These are phyloP conservation scores for Ectobius pallidus DNA, from an alignment of 2,888 invertebrate species.

Conservation along the genomic window DNA sequence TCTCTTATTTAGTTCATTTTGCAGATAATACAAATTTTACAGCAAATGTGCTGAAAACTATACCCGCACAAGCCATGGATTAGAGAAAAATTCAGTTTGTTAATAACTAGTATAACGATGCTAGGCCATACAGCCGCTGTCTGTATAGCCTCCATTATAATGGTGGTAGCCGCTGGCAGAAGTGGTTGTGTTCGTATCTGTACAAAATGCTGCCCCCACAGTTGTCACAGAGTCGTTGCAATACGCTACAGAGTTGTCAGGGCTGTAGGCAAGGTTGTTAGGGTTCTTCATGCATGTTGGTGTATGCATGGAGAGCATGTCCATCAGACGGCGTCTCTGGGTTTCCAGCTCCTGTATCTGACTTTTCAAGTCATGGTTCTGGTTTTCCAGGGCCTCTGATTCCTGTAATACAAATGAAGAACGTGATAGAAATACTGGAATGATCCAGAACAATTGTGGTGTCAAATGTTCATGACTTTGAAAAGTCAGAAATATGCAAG, in stretches of 20 bases:
- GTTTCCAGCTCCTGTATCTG: constrained; percentile 83
- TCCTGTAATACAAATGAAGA: constrained; percentile 63
- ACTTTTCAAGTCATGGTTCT: constrained; percentile 82
- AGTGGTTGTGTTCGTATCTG: background rate
- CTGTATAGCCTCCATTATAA: constrained; percentile 46
- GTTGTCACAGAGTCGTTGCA: background rate
- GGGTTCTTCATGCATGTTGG: constrained; percentile 69
- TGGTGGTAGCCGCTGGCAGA: constrained; percentile 24
- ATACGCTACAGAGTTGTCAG: constrained; percentile 1
- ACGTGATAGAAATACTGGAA: too few relatives aligned
- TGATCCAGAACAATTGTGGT: too few relatives aligned
- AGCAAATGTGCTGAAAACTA: background rate
- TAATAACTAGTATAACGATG: too few relatives aligned
- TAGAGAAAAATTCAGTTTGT: background rate
- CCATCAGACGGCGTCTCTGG: constrained; percentile 76
- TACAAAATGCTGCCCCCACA: background rate
- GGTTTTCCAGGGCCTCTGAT: constrained; percentile 83
- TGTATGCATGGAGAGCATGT: constrained; percentile 78
- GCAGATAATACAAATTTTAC: too few relatives aligned
- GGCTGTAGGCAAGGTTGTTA: constrained; percentile 43
- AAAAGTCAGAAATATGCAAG: too few relatives aligned
- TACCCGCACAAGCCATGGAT: background rate
- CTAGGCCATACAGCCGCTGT: constrained; percentile 50
- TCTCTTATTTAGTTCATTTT: too few relatives aligned
- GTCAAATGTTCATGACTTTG: too few relatives aligned